Evolutionary conservation across 2,797 vertebrate genomes (phyloP).

Genomic region (Anguilla megastoma): DNA sequence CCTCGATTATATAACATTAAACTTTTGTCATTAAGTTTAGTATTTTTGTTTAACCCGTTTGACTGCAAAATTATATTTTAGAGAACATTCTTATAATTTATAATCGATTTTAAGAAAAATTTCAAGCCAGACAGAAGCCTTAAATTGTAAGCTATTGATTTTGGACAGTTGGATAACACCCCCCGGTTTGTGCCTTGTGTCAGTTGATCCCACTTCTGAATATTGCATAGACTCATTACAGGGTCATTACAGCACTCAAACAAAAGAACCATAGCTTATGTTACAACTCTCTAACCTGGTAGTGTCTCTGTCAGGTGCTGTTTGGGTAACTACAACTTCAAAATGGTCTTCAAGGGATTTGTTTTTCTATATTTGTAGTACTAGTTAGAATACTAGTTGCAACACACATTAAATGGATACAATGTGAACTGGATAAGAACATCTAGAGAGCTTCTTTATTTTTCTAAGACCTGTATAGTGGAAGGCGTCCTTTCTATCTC

Average conservation of each 20-base stretch:
- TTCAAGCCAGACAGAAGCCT: background rate
- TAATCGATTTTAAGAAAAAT: conserved; percentile 17
- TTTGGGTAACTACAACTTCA: background rate
- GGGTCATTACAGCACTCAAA: conserved; percentile 69
- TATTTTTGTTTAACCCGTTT: background rate
- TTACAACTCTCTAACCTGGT: conserved; percentile 54
- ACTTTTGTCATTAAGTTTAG: background rate
- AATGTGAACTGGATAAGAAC: background rate
- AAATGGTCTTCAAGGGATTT: background rate
- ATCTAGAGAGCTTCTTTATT: background rate
- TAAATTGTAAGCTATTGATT: background rate
- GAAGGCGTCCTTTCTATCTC: background rate
- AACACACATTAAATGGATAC: background rate
- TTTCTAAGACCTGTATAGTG: background rate
- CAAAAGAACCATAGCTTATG: conserved; percentile 57
- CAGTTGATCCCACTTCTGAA: conserved; percentile 60
- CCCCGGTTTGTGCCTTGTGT: conserved; percentile 39
- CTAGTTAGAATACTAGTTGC: background rate
- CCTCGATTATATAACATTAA: background rate
- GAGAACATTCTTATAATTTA: background rate
- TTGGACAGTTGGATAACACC: conserved; percentile 23
- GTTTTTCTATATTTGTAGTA: background rate
- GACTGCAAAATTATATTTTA: background rate
- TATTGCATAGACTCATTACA: conserved; percentile 74
- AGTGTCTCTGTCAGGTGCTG: background rate